These are phyloP conservation scores for Pipistrellus kuhlii DNA, from an alignment of 2,797 vertebrate genomes.

Conservation along the genomic window DNA sequence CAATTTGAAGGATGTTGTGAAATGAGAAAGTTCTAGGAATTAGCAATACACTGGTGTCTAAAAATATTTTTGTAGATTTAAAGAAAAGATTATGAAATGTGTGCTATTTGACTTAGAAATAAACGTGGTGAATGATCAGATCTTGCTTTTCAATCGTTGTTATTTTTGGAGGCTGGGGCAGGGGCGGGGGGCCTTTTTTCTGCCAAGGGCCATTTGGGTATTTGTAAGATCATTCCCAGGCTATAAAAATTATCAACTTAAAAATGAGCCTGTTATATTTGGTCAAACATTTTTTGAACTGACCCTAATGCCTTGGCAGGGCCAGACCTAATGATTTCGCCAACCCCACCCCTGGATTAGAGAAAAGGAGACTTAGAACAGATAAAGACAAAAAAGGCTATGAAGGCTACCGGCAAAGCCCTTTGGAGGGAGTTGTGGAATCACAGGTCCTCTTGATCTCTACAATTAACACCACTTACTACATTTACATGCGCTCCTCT, in stretches of 20 bases:
- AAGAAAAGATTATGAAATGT: neutral
- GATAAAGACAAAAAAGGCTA: neutral
- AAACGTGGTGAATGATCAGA: neutral
- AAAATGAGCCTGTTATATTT: too few species aligned
- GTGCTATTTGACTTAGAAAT: neutral
- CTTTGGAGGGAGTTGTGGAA: neutral
- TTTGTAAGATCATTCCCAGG: too few species aligned
- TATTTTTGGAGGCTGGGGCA: neutral
- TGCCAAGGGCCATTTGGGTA: too few species aligned
- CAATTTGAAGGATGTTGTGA: neutral
- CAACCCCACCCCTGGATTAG: neutral
- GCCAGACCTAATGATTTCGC: too few species aligned
- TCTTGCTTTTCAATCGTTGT: conserved; percentile 10
- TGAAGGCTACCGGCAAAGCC: neutral
- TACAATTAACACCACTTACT: conserved; percentile 17
- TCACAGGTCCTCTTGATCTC: neutral
- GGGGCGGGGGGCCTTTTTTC: too few species aligned
- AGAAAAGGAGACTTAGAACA: neutral
- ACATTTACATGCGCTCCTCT: neutral
- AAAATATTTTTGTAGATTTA: neutral
- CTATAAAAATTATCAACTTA: too few species aligned
- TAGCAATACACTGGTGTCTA: conserved; percentile 19
- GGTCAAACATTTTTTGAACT: too few species aligned
- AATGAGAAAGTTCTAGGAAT: conserved; percentile 51
- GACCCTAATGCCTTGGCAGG: too few species aligned